Evolutionary conservation across 2,113 vertebrate genomes (phyloP).

Genomic region (Serinus canaria): DNA sequence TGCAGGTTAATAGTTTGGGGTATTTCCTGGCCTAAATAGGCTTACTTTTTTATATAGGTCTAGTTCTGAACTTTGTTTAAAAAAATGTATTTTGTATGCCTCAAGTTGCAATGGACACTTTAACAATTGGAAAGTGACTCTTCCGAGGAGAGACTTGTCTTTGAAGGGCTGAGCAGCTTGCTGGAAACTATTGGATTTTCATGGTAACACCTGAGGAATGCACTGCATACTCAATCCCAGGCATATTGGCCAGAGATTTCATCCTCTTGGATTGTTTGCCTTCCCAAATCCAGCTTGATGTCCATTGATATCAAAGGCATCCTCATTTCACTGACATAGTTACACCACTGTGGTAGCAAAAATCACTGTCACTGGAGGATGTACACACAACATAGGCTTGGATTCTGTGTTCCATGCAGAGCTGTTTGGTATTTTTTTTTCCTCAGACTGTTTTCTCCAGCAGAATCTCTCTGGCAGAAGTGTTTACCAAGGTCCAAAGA

Average conservation of each 20-base stretch:
- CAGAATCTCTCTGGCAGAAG: neutral
- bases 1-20: neutral
- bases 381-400: fast-evolving
- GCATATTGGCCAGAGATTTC: neutral
- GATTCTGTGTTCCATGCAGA: neutral
- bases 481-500: neutral
- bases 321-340: neutral
- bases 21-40: neutral
- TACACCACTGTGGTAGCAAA: neutral
- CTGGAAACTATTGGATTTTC: neutral
- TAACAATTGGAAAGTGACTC: neutral
- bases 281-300: neutral
- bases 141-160: neutral
- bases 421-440: neutral
- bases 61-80: neutral
- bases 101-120: neutral
- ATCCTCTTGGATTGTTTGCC: fast-evolving
- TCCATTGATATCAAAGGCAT: neutral
- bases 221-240: neutral
- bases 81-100: neutral
- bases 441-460: neutral
- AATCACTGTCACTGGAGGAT: neutral
- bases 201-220: neutral
- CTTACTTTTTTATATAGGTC: neutral
- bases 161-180: neutral